Evolutionary conservation across 2,113 vertebrate species (phyloP), one percentile per base, ranked within the genome.

Genomic region (Martes martes): DNA sequence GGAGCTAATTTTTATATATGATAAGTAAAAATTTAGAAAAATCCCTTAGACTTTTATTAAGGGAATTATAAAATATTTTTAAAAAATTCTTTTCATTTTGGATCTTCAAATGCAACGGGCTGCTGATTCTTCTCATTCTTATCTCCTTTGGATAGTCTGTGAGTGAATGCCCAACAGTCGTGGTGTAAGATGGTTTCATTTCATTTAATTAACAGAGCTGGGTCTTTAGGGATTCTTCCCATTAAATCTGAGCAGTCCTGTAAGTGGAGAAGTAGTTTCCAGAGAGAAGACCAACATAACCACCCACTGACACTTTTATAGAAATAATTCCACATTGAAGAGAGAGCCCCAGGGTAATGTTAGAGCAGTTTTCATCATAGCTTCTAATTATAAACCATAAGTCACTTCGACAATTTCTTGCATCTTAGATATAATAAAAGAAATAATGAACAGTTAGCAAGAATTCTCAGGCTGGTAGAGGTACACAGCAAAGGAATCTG

Each of bases 321-420:
- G 92, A 71, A 84, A 57, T 86, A 65, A 96, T 90, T 94, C 83
- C 13, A 13, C 2, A 0, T 28, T n/a, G 82, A 73, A 69, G 78
- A 85, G 78, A 91, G 69, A 89, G 87, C 81, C 94, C 96, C n/a
- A 28, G 92, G 88, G 90, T 85, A 39, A 93, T 31, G 63, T 87
- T 73, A 84, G 52, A 13, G 26, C 47, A 63, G 86, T 93, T 96
- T 96, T 98, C 91, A 96, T 97, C 97, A 94, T 28, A 84, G 83
- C 95, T 96, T 93, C 97, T 98, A 96, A 97, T 98, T 97, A 95
- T 2, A 89, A 96, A 83, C 94, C 89, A 15, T 98, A 98, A 98
- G 96, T 95, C 94, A 89, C 67, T 89, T 93, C 74, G n/a, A 82
- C 94, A 63, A 65, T 59, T 95, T 91, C 88, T 95, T 57, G 59